phyloP scores from a whole-genome alignment of 2,888 invertebrate genomes.

The Aromia moschata region DNA sequence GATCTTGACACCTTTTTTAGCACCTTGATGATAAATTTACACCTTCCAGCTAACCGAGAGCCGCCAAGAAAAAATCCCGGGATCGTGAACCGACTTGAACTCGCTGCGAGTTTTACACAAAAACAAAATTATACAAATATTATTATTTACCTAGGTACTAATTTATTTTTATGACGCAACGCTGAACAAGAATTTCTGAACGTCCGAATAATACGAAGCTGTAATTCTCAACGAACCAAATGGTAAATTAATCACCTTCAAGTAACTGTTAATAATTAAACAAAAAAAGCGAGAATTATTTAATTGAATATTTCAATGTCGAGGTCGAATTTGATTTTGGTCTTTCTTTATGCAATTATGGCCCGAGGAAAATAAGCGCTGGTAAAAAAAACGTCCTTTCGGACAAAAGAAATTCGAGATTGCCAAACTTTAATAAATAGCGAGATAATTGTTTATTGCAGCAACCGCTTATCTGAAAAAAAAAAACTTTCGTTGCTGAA shows the following conservation, averaged over 20 bases:
- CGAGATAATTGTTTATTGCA: too few species aligned
- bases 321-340: background rate
- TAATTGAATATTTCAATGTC: background rate
- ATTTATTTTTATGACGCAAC: background rate
- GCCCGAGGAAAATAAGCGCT: too few species aligned
- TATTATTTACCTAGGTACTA: background rate
- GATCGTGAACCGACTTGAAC: background rate
- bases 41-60: background rate
- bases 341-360: too few species aligned
- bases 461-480: too few species aligned
- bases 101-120: background rate
- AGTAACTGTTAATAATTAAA: background rate
- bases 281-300: background rate
- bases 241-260: background rate
- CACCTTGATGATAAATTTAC: slow-evolving; percentile 1
- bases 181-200: background rate
- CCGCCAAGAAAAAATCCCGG: background rate
- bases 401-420: too few species aligned
- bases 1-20: slow-evolving; percentile 4
- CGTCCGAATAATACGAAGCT: background rate
- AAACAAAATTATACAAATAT: background rate
- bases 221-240: background rate
- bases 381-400: too few species aligned
- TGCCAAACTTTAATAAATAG: too few species aligned
- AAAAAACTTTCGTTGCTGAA: too few species aligned